Base-by-base conservation (phyloP, 2,113 vertebrate species). In the Acrocephalus arundinaceus region DNA sequence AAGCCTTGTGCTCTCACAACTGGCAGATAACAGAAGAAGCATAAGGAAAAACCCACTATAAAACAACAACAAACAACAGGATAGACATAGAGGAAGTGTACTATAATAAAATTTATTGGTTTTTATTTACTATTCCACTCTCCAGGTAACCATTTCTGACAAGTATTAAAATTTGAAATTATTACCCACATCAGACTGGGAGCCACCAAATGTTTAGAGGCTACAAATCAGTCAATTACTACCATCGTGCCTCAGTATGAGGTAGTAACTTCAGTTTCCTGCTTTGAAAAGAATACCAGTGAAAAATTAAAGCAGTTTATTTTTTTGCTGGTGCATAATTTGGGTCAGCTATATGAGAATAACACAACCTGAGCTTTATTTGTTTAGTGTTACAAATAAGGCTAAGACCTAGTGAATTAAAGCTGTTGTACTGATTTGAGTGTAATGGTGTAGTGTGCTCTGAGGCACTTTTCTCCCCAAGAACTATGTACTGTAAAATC, bases 181-280 rank as follows among this genome's bases (percentile, higher is more conserved):
- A 54, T 71, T 88, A 49, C 63, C 37, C 10, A 15, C 39, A 80
- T 88, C 51, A 71, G 79, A n/a, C 46, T 83, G 82, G 55, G 35
- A 96, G 39, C 59, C 85, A 74, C 67, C 68, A 65, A 85, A 12
- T 30, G 6, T 76, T 92, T 46, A 83, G 71, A 90, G 92, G 75
- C 90, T 70, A 7, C 15, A 43, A 52, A 45, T 85, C 85, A 88
- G 92, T 87, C 39, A 37, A 33, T 94, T 70, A 61, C 88, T 93
- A 90, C 85, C 35, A 16, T 77, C 0, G 10, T 83, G 63, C 90
- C 92, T 92, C 95, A 82, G 39, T 93, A 51, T 92, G 92, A 96
- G 96, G 95, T 89, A 95, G 94, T 67, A 94, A 87, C 55, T 95
- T 97, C 61, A 71, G 55, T 67, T 94, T 94, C 63, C 65, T 90